Conservation (phyloP, 2,888 invertebrate species). For the Drosophila macrothrix region DNA sequence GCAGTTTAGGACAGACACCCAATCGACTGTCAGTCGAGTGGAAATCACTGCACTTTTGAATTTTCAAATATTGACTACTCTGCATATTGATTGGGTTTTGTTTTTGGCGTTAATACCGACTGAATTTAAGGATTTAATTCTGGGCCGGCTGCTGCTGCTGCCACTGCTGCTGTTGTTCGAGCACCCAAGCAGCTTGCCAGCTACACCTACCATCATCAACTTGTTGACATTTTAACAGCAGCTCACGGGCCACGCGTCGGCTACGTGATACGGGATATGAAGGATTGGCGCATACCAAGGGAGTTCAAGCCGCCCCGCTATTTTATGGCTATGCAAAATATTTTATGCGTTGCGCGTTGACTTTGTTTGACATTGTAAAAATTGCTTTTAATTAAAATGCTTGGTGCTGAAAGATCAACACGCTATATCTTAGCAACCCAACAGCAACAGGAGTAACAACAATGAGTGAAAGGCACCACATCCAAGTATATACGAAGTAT, state of each 20-base stretch:
- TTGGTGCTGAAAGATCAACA: slow-evolving; percentile 33
- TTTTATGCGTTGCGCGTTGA: slow-evolving; percentile 54
- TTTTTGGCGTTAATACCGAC: slow-evolving; percentile 9
- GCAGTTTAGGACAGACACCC: slow-evolving; percentile 43
- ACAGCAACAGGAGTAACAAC: not conserved
- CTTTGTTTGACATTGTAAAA: slow-evolving; percentile 70
- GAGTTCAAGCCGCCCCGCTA: not conserved
- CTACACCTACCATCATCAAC: slow-evolving; percentile 70
- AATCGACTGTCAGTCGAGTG: slow-evolving; percentile 54
- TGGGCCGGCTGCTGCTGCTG: slow-evolving; percentile 3
- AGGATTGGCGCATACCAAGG: not conserved
- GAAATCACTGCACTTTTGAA: slow-evolving; percentile 59
- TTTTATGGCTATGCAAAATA: slow-evolving; percentile 60
- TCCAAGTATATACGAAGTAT: not conserved
- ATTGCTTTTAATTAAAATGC: slow-evolving; percentile 74
- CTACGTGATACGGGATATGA: slow-evolving; percentile 21
- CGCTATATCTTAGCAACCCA: not conserved
- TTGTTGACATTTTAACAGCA: slow-evolving; percentile 73
- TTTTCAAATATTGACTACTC: slow-evolving; percentile 65
- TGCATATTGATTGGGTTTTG: slow-evolving; percentile 71
- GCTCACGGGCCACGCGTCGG: slow-evolving; percentile 23
- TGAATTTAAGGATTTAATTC: slow-evolving; percentile 29
- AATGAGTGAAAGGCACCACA: not conserved
- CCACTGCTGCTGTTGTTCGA: not conserved
- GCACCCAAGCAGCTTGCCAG: slow-evolving; percentile 46